A percentile compares a stretch with the other conserved stretches of the same genome.
These are phyloP conservation scores for Mormyrus lacerda DNA, from an alignment of 2,113 vertebrate species.

Conservation along the genomic window DNA sequence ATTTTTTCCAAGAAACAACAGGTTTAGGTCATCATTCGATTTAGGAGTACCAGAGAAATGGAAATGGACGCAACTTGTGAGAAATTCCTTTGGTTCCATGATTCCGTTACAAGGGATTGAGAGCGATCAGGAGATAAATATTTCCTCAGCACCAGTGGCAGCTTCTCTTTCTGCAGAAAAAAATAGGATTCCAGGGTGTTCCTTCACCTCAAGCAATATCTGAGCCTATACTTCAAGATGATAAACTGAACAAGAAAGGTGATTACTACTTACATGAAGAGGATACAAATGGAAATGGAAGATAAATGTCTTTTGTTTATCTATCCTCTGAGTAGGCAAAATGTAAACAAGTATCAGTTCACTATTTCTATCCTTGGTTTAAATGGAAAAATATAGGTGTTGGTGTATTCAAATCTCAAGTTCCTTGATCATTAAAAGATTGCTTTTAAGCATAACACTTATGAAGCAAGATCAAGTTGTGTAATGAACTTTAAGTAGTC, in stretches of 20 bases:
- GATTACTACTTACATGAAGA: background rate
- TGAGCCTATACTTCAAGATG: background rate
- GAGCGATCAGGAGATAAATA: constrained; percentile 45
- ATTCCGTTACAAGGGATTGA: constrained; percentile 56
- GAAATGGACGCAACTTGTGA: constrained; percentile 46
- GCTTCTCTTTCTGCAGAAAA: constrained; percentile 42
- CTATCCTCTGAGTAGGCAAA: background rate
- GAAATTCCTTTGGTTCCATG: constrained; percentile 43
- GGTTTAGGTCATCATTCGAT: constrained; percentile 59
- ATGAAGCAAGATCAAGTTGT: background rate
- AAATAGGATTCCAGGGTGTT: constrained; percentile 23
- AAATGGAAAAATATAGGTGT: background rate
- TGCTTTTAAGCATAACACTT: background rate
- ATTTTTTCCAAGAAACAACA: constrained; percentile 56
- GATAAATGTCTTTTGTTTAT: background rate
- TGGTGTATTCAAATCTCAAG: background rate
- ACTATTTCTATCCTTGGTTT: background rate
- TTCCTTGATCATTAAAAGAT: background rate
- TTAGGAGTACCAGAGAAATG: constrained; percentile 47
- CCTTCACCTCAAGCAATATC: constrained; percentile 22
- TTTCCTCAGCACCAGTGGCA: constrained; percentile 38
- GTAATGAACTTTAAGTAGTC: background rate
- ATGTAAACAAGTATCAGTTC: background rate
- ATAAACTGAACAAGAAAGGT: constrained; percentile 8
- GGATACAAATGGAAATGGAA: background rate